Conservation (phyloP, 2,113 vertebrate genomes). For the Nibea coibor region DNA sequence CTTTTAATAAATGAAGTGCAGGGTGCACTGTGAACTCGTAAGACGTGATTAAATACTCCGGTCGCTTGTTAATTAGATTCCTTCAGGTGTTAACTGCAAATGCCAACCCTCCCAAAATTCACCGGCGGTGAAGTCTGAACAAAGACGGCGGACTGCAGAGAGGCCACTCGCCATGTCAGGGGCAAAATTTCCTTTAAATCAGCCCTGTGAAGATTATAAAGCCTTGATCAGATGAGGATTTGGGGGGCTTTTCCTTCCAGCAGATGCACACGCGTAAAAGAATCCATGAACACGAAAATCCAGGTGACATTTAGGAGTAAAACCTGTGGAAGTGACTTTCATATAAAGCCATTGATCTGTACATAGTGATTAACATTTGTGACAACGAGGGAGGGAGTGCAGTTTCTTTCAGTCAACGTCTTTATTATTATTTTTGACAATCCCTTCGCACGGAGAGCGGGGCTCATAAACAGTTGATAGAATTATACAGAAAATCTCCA, state of each 20-base stretch:
- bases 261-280: slow-evolving; percentile 50
- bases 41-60: slow-evolving; percentile 72
- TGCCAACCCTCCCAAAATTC: slow-evolving; percentile 62
- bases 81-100: slow-evolving; percentile 77
- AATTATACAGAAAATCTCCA: slow-evolving; percentile 36
- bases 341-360: slow-evolving; percentile 63
- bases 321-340: slow-evolving; percentile 48
- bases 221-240: slow-evolving; percentile 75
- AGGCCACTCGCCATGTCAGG: slow-evolving; percentile 23
- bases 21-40: slow-evolving; percentile 55
- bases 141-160: slow-evolving; percentile 38
- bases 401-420: not conserved
- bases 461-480: slow-evolving; percentile 30
- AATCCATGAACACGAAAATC: slow-evolving; percentile 54
- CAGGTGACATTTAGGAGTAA: slow-evolving; percentile 73
- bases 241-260: slow-evolving; percentile 57
- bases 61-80: slow-evolving; percentile 78
- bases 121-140: slow-evolving; percentile 18
- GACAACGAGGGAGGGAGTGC: not conserved
- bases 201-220: slow-evolving; percentile 41
- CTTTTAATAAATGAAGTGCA: slow-evolving; percentile 78
- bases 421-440: slow-evolving; percentile 31
- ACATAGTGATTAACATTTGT: slow-evolving; percentile 33
- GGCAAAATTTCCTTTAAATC: slow-evolving; percentile 43
- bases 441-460: slow-evolving; percentile 19